Base-by-base conservation (phyloP, 1,140 invertebrate genomes). In the Dinothrombium tinctorium region DNA sequence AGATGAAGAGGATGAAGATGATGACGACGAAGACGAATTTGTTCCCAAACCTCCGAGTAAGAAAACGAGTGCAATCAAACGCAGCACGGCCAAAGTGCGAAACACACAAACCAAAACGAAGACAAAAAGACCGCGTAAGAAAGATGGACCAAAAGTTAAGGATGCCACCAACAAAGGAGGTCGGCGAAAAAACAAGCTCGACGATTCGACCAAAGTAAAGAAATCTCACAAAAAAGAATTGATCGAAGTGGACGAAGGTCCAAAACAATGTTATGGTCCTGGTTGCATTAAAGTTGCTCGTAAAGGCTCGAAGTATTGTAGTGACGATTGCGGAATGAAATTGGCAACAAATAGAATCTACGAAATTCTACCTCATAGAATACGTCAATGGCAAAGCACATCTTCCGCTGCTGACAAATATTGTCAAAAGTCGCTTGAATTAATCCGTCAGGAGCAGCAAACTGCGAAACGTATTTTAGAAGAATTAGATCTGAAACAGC, bases 341-440 rank as follows among this genome's bases (percentile, higher is more conserved):
- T 59, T 96, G 2, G 89, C 90, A 1, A 82, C 76, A 2, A 76
- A 49, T 47, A 58, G 63, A 15, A 59, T 66, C 3, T 59, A 57
- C 47, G 56, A 76, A 65, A 71, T 82, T 5, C 55, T 95, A 14
- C 87, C 87, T 0, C 76, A 81, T 50, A 66, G 86, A n/a, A 76
- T 94, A 43, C 81, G 87, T 56, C 82, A 94, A 53, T 92, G 86
- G 84, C 74, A 77, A 25, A 63, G 81, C n/a, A 76, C 76, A n/a
- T 69, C 73, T 0, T 84, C 78, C 54, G 65, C 73, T 24, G 82
- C 86, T 0, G 86, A 92, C 54, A 74, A 81, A 49, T 71, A 71
- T 41, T 89, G 89, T 56, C 71, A 74, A 44, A 72, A 74, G 48
- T 66, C 75, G 31, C 56, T 94, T 23, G 83, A 89, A 49, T 67